These are phyloP conservation scores for Zenarchopterus dispar DNA, from an alignment of 2,797 vertebrate genomes.

Conservation along the genomic window DNA sequence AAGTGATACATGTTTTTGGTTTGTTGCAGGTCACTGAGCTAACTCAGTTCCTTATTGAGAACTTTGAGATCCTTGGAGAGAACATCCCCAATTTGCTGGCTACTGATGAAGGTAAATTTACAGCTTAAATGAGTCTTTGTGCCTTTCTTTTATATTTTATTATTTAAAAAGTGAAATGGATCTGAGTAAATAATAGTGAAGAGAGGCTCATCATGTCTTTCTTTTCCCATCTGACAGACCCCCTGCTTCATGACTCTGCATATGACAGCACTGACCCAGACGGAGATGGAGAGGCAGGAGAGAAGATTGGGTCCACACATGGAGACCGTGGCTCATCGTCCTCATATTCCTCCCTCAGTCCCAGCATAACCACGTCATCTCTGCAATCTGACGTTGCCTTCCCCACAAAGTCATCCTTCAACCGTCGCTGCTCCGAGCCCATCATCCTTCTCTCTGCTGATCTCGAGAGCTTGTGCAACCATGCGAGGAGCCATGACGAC, in stretches of 20 bases:
- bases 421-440: slow-evolving; percentile 92
- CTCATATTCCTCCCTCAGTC: slow-evolving; percentile 51
- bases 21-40: slow-evolving; percentile 85
- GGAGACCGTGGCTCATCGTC: slow-evolving; percentile 38
- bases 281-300: slow-evolving; percentile 72
- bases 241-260: slow-evolving; percentile 90
- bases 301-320: slow-evolving; percentile 23
- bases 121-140: not conserved
- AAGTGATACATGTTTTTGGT: slow-evolving; percentile 4
- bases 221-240: slow-evolving; percentile 78
- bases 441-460: slow-evolving; percentile 70
- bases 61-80: slow-evolving; percentile 87
- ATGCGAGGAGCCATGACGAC: slow-evolving; percentile 89
- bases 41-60: slow-evolving; percentile 91
- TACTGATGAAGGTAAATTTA: slow-evolving; percentile 78
- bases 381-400: slow-evolving; percentile 67
- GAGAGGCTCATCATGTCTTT: slow-evolving; percentile 15
- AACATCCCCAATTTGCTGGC: slow-evolving; percentile 77
- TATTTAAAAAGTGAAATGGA: not conserved
- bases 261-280: slow-evolving; percentile 94
- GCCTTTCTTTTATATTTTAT: not conserved
- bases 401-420: slow-evolving; percentile 51
- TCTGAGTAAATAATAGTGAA: not conserved
- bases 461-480: slow-evolving; percentile 66
- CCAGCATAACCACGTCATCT: slow-evolving; percentile 46